Base-by-base conservation (phyloP, 2,113 vertebrate species). In the Ramphastos sulfuratus region DNA sequence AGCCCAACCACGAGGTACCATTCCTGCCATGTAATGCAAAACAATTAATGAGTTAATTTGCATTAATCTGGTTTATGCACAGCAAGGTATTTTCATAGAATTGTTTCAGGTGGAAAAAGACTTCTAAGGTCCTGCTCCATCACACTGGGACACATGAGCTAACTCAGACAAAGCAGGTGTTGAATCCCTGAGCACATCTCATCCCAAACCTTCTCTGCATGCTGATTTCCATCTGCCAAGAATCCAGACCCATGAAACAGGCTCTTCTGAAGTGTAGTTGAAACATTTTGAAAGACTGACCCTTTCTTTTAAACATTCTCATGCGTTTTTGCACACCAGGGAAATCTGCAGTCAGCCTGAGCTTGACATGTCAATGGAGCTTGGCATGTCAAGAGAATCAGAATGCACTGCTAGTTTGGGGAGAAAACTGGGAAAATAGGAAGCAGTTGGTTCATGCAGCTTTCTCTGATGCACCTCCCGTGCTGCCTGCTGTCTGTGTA, bases 241-340 rank as follows among this genome's bases (percentile, higher is more conserved):
- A 39, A n/a, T 27, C 46, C 52, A 39, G 35, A 35, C 14, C 54
- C 46, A 1, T 3, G 31, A 14, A 37, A 58, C n/a, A 25, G 30
- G 18, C 31, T 85, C 39, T 33, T 55, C 10, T 37, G 65, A 71
- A 72, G 39, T 31, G n/a, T 5, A 8, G 23, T 12, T 74, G 30
- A 52, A 74, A 37, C 25, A 12, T 21, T 58, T 48, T 66, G 46
- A 61, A 66, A 60, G 64, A 46, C 35, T 0, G 4, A 20, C 7
- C 18, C 1, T 44, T 66, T 48, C 70, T 82, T 61, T n/a, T 13
- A 66, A 17, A 30, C 6, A 3, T 55, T 15, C 12, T 25, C 15
- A 6, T 1, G 58, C 5, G 1, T 35, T 42, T 42, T 16, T 50
- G 14, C 44, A 11, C 28, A 6, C 21, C 42, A 2, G n/a, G 1